phyloP scores from a whole-genome alignment of 2,113 vertebrate genomes.

The Lycaon pictus region DNA sequence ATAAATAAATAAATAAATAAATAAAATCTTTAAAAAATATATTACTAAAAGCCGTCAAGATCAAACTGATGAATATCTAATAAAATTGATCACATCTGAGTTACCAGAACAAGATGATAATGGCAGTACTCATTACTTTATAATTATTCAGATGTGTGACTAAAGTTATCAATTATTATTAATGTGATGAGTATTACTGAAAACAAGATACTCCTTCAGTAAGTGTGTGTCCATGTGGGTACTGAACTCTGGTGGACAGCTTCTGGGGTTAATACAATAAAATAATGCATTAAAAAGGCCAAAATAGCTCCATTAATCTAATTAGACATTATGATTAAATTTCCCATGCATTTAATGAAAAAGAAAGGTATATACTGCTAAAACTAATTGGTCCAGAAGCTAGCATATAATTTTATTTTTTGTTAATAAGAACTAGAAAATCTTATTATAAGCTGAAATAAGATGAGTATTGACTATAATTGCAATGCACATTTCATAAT shows the following conservation, averaged over 20 bases:
- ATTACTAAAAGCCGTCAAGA: conserved; percentile 4
- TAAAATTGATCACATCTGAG: conserved; percentile 14
- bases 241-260: conserved; percentile 47
- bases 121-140: conserved; percentile 37
- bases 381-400: conserved; percentile 65
- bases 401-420: conserved; percentile 79
- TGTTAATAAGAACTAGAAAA: conserved; percentile 75
- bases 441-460: conserved; percentile 77
- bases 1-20: too few relatives aligned
- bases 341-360: conserved; percentile 78
- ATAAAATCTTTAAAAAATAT: background rate
- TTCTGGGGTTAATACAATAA: conserved; percentile 75
- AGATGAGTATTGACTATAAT: conserved; percentile 72
- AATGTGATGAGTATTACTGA: conserved; percentile 11
- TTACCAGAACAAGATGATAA: conserved; percentile 43
- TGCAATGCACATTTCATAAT: conserved; percentile 69
- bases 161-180: conserved; percentile 47
- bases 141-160: conserved; percentile 43
- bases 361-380: conserved; percentile 77
- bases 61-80: background rate
- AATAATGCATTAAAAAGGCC: conserved; percentile 65
- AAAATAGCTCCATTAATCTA: conserved; percentile 78
- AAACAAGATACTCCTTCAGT: conserved; percentile 32
- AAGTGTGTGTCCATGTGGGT: conserved; percentile 42
- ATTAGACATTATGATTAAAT: conserved; percentile 79